Evolutionary conservation across 2,888 invertebrate genomes (phyloP), one percentile per base, ranked within the genome.

Genomic region (Ramazzottius varieornatus): DNA sequence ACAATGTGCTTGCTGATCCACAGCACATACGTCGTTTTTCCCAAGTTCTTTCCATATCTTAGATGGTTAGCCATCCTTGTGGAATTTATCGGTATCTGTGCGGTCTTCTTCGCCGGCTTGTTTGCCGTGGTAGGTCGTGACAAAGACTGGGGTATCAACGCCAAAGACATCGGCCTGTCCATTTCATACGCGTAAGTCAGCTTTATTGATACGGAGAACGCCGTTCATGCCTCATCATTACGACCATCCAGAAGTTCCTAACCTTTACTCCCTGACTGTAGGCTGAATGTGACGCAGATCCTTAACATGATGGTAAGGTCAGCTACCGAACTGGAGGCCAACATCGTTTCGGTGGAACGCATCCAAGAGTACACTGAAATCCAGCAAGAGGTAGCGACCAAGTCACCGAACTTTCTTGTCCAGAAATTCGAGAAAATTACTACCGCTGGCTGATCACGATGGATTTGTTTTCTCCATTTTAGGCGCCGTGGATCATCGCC

Each of bases 61-160:
- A 84, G 91, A 72, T 98, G 96, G 96, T 79, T 98, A 70, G 91
- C 93, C 0, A 82, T 98, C 40, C 82, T 94, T 34, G 79, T 98
- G 67, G 96, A 98, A 79, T 88, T 91, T 83, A 86, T 96, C 67
- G 96, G 96, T 69, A 96, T 93, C 78, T 79, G 87, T 68, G 89
- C 96, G 69, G 92, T 94, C 69, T 84, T 98, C 73, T 93, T 92
- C 75, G 84, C 96, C 1, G 86, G 93, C 0, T 75, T 96, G 67
- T 93, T 96, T 77, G 88, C 91, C 63, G 92, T 96, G 1, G 76
- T 92, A 65, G 83, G 83, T 66, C 81, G 84, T 67, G 82, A 86
- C 29, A 4, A 16, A 2, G 29, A 54, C 16, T 63, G 33, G 64
- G 33, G 33, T 8, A 72, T 46, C 29, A 24, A 64, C 32, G 33